These are phyloP conservation scores for Cyprinodon tularosa DNA, from an alignment of 2,113 vertebrate genomes.

Conservation along the genomic window DNA sequence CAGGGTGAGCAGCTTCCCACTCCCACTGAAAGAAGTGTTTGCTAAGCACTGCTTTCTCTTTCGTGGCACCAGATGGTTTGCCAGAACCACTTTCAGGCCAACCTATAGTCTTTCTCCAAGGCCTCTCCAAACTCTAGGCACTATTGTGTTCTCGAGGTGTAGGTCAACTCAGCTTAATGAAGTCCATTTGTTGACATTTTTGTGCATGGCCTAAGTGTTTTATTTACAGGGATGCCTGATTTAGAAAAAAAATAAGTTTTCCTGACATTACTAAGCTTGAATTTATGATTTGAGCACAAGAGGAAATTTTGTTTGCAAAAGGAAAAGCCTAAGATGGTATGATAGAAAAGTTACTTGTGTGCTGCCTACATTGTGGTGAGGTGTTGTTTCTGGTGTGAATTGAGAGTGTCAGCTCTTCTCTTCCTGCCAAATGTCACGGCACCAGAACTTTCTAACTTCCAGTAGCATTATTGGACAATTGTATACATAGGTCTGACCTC, in stretches of 20 bases:
- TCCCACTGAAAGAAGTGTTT: too few relatives aligned
- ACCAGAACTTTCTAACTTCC: neutral
- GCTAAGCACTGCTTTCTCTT: too few relatives aligned
- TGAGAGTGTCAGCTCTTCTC: conserved; percentile 23
- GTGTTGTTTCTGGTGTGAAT: conserved; percentile 36
- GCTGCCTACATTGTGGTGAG: neutral
- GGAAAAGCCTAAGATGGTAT: conserved; percentile 12
- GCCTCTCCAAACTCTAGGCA: too few relatives aligned
- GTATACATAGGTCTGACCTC: conserved; percentile 9
- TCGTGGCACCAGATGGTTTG: too few relatives aligned
- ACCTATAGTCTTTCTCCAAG: too few relatives aligned
- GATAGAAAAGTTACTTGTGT: conserved; percentile 10
- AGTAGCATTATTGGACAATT: neutral
- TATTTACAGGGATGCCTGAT: too few relatives aligned
- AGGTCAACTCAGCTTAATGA: too few relatives aligned
- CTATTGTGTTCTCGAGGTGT: too few relatives aligned
- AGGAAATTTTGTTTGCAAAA: conserved; percentile 7
- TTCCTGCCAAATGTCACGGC: conserved; percentile 31
- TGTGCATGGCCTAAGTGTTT: too few relatives aligned
- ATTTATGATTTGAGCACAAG: neutral
- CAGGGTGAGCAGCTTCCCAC: too few relatives aligned
- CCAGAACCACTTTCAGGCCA: too few relatives aligned
- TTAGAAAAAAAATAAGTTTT: neutral
- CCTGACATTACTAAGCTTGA: neutral
- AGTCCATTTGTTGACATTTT: too few relatives aligned